A percentile compares a stretch with the other conserved stretches of the same genome.
Conservation (phyloP, 2,797 vertebrate genomes). For the Dromococcyx pavoninus region DNA sequence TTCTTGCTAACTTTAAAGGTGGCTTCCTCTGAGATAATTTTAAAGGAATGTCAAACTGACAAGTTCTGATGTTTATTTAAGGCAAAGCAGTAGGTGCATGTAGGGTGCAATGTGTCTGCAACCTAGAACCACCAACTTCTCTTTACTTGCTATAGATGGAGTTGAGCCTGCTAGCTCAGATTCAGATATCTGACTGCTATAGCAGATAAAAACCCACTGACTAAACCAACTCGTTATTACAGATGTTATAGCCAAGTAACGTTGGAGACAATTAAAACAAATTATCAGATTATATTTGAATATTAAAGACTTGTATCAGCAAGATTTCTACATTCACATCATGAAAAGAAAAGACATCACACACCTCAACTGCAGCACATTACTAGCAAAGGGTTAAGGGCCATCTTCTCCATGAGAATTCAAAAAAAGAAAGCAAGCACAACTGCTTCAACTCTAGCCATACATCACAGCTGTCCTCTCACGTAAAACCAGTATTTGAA, state of each 20-base stretch:
- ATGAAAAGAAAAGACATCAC: not conserved
- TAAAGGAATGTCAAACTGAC: not conserved
- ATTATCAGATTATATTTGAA: fast-evolving
- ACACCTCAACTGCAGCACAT: not conserved
- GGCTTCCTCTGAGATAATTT: not conserved
- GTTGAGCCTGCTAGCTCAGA: not conserved
- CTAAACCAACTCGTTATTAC: not conserved
- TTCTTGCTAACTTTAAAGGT: not conserved
- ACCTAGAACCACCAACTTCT: not conserved
- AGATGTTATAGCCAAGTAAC: not conserved
- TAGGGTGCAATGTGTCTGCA: not conserved
- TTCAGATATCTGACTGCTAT: not conserved
- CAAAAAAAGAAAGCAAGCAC: not conserved
- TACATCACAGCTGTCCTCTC: not conserved
- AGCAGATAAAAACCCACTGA: not conserved
- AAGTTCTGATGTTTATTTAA: not conserved
- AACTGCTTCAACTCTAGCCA: not conserved
- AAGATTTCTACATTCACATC: not conserved
- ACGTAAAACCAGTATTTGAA: not conserved
- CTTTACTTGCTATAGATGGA: not conserved
- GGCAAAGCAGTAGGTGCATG: not conserved
- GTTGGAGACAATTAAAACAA: not conserved
- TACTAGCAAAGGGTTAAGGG: not conserved
- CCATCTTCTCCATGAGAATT: not conserved
- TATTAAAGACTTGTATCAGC: not conserved